A percentile compares a stretch with the other conserved stretches of the same genome.
Evolutionary conservation across 2,888 invertebrate genomes (phyloP).

Genomic region (Argynnis bischoffii): DNA sequence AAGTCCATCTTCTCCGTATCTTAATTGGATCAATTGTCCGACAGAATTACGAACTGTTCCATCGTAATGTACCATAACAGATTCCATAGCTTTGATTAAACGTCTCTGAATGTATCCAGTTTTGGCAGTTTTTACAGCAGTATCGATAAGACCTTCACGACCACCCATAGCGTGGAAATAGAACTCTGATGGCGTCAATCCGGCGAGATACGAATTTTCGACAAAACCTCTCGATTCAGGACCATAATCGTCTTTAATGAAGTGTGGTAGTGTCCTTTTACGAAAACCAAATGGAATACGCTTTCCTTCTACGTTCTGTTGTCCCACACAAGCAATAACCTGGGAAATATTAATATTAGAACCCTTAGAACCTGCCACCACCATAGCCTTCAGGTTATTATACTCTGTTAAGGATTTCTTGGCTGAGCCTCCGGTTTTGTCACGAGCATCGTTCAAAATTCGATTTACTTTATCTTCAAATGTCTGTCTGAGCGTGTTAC

Average conservation of each 20-base stretch:
- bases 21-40: constrained; percentile 95
- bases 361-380: constrained; percentile 99
- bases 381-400: constrained; percentile 99
- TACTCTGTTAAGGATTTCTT: constrained; percentile 99
- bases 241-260: constrained; percentile 99
- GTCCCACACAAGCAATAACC: constrained; percentile 99
- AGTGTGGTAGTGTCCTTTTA: constrained; percentile 98
- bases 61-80: constrained; percentile 99
- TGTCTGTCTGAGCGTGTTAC: constrained; percentile 99
- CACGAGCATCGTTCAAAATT: constrained; percentile 99
- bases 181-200: constrained; percentile 99
- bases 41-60: constrained; percentile 99
- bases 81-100: constrained; percentile 99
- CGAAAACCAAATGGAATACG: constrained; percentile 99
- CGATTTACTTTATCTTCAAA: constrained; percentile 99
- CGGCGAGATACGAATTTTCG: constrained; percentile 99
- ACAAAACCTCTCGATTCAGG: constrained; percentile 99
- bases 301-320: constrained; percentile 99
- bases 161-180: constrained; percentile 99
- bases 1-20: constrained; percentile 99
- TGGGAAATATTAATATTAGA: constrained; percentile 99
- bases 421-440: constrained; percentile 99
- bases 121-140: constrained; percentile 99
- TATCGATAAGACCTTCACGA: constrained; percentile 99
- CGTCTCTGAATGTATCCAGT: constrained; percentile 99